Percentiles rank a stretch among this genome's conserved stretches.
Evolutionary conservation across 2,888 invertebrate genomes (phyloP).

Genomic region (Parasteatoda lunata): DNA sequence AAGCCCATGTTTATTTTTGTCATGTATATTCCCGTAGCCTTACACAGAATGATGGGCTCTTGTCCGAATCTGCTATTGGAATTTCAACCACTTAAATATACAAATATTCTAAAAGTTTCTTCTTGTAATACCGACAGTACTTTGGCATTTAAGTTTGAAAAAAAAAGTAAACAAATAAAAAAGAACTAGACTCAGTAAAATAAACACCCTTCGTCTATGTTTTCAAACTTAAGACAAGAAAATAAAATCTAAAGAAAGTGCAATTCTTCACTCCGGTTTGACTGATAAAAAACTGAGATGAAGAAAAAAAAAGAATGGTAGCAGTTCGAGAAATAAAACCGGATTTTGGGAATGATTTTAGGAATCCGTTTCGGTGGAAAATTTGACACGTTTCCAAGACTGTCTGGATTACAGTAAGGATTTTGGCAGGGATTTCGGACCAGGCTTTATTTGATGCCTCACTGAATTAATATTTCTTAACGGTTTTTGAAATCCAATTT

Average conservation of each 20-base stretch:
- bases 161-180: too few species aligned
- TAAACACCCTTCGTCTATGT: background rate
- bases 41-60: too few species aligned
- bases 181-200: background rate
- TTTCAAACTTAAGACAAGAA: background rate
- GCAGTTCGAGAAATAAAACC: slow-evolving; percentile 34
- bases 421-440: slow-evolving; percentile 28
- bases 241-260: background rate
- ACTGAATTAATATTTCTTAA: slow-evolving; percentile 41
- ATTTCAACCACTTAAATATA: too few species aligned
- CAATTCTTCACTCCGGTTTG: background rate
- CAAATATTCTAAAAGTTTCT: too few species aligned
- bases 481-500: slow-evolving; percentile 16
- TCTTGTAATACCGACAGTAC: too few species aligned
- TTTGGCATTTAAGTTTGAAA: too few species aligned
- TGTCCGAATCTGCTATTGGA: too few species aligned
- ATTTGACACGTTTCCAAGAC: slow-evolving; percentile 60
- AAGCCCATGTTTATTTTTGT: too few species aligned
- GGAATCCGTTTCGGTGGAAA: slow-evolving; percentile 38
- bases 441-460: slow-evolving; percentile 30
- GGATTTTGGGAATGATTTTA: slow-evolving; percentile 36
- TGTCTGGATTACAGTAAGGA: slow-evolving; percentile 34
- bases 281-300: background rate
- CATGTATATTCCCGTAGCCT: too few species aligned
- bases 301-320: background rate